Evolutionary conservation across 2,888 invertebrate genomes (phyloP).

Genomic region (Aspidapion aeneum): DNA sequence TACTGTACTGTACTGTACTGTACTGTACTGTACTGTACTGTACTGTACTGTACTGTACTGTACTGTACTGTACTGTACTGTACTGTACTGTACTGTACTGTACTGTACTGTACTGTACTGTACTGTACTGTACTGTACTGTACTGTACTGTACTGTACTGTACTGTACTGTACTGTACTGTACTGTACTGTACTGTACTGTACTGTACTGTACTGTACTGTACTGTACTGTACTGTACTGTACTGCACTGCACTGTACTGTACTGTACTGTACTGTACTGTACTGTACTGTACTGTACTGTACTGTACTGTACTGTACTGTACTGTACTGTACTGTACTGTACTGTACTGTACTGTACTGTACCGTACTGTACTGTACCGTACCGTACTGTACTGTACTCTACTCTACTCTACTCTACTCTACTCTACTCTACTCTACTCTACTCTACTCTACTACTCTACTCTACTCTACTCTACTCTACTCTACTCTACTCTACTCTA

Average conservation of each 20-base stretch:
- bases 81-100: constrained; percentile 1
- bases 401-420: constrained; percentile 4
- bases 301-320: constrained; percentile 8
- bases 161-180: constrained; percentile 1
- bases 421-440: constrained; percentile 5
- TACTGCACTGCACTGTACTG: constrained; percentile 7
- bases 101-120: constrained; percentile 1
- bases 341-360: constrained; percentile 9
- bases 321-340: constrained; percentile 8
- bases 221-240: constrained; percentile 9
- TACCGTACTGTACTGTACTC: constrained; percentile 7
- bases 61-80: constrained; percentile 1
- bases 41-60: background rate
- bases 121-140: constrained; percentile 1
- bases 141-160: background rate
- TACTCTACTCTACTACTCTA: background rate
- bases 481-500: constrained; percentile 5
- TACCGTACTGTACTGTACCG: constrained; percentile 4
- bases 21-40: background rate
- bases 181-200: background rate
- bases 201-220: constrained; percentile 1
- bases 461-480: constrained; percentile 3
- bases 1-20: constrained; percentile 1
- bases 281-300: constrained; percentile 9
- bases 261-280: constrained; percentile 9